A percentile compares a stretch with the other conserved stretches of the same genome.
These are phyloP conservation scores for Xylophagus ater DNA, from an alignment of 2,888 invertebrate genomes.

Conservation along the genomic window DNA sequence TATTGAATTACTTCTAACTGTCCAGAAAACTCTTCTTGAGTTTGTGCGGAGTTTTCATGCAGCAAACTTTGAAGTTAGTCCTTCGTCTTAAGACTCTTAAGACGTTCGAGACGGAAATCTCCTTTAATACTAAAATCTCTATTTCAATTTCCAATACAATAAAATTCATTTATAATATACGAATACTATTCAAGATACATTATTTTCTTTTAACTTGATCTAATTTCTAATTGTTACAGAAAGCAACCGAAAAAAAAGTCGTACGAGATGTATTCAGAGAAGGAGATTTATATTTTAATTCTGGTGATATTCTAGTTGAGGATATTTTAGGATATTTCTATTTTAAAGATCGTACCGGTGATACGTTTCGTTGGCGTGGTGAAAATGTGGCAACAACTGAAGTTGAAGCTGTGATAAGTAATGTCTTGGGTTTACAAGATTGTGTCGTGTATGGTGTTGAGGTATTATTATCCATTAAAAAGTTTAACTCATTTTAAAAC, in stretches of 20 bases:
- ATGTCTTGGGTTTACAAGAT: slow-evolving; percentile 59
- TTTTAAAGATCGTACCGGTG: slow-evolving; percentile 83
- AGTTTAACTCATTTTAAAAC: slow-evolving; percentile 1
- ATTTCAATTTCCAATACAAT: background rate
- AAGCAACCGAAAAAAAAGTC: slow-evolving; percentile 76
- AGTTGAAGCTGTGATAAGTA: slow-evolving; percentile 81
- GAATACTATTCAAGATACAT: background rate
- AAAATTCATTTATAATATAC: background rate
- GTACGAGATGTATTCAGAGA: slow-evolving; percentile 67
- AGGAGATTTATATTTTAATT: slow-evolving; percentile 85
- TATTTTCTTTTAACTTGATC: background rate
- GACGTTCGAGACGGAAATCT: no score
- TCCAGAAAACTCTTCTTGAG: no score
- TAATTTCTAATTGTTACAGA: slow-evolving; percentile 31
- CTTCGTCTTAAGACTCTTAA: no score
- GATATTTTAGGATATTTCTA: slow-evolving; percentile 89
- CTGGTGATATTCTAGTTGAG: slow-evolving; percentile 78
- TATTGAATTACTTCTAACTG: no score
- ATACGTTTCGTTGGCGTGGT: slow-evolving; percentile 84
- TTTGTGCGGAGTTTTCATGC: no score
- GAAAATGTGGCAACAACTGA: slow-evolving; percentile 96
- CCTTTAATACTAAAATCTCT: no score
- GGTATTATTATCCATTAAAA: slow-evolving; percentile 39
- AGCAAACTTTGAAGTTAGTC: no score
- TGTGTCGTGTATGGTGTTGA: slow-evolving; percentile 87